phyloP scores from a whole-genome alignment of 2,888 invertebrate species.

The Netelia melanura region DNA sequence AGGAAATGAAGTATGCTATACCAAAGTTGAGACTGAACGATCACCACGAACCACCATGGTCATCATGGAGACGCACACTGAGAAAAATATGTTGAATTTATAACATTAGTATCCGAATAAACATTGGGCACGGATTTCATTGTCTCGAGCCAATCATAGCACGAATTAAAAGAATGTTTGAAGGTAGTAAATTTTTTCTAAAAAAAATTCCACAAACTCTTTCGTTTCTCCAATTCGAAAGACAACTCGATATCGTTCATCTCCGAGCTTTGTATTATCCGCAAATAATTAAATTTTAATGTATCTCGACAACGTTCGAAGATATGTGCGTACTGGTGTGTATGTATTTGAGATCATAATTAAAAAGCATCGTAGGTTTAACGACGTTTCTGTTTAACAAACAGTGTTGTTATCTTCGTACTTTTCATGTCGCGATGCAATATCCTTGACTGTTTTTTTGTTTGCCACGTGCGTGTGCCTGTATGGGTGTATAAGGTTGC shows the following conservation, averaged over 20 bases:
- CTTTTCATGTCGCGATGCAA: background rate
- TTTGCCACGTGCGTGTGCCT: slow-evolving; percentile 31
- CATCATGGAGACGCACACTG: background rate
- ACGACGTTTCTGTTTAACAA: background rate
- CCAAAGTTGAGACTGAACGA: too few species aligned
- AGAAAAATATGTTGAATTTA: slow-evolving; percentile 29
- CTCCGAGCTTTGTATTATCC: background rate
- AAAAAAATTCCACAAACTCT: background rate
- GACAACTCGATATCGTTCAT: background rate
- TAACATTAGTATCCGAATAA: background rate
- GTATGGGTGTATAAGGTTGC: slow-evolving; percentile 68
- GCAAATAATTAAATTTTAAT: background rate
- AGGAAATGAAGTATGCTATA: background rate
- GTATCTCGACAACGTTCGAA: background rate
- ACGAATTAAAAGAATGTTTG: too few species aligned
- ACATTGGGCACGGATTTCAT: too few species aligned
- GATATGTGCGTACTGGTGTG: slow-evolving; percentile 55
- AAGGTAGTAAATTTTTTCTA: too few species aligned
- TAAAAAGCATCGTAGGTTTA: background rate
- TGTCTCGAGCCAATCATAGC: too few species aligned
- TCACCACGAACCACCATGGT: background rate
- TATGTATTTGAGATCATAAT: slow-evolving; percentile 17
- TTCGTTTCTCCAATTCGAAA: background rate
- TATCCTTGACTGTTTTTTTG: slow-evolving; percentile 2
- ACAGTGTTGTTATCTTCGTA: background rate